Base-by-base conservation (phyloP, 2,797 vertebrate species). In the Tapirus indicus region DNA sequence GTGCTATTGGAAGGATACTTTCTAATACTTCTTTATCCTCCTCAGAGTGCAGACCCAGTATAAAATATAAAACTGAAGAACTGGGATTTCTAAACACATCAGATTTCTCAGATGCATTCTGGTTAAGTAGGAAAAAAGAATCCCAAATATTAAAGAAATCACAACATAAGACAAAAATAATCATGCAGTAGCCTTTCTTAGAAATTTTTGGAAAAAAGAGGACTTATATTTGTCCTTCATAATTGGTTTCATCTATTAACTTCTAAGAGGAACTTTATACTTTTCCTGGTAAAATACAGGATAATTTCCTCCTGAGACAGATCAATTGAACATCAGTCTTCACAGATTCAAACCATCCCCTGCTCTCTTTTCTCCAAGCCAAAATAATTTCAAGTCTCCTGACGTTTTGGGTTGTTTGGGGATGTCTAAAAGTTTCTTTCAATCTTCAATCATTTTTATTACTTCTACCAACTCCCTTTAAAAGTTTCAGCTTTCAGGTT, bases 21-120 rank as follows among this genome's bases (percentile, higher is more conserved):
- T 98, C 98, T 97, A 99, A 97, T 72, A 98, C 98, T 97, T 99
- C 99, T 85, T 98, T 98, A 88, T 98, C 98, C 44, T 99, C 99
- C 85, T 98, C 99, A 64, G 96, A 98, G 91, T 98, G 96, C 0
- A 95, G 92, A 85, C 99, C 98, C n/a, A 97, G 90, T 94, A 98
- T 95, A 47, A 98, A 97, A 97, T 97, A 98, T 5, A 98, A 95
- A 94, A 98, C 97, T 5, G 98, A 93, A 97, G 97, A 98, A 96
- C 88, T 98, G 92, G 95, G 95, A 95, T 96, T 98, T 97, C 94
- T 96, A 97, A 98, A 98, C 69, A 98, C 95, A 35, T 98, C 98
- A 69, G 97, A 95, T 35, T 99, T 99, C 80, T 97, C 98, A 83
- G 98, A 97, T 2, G 98, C 78, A 29, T 96, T 98, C 99, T 99